phyloP scores from a whole-genome alignment of 2,888 invertebrate genomes.

The Sphaerophoria taeniata region DNA sequence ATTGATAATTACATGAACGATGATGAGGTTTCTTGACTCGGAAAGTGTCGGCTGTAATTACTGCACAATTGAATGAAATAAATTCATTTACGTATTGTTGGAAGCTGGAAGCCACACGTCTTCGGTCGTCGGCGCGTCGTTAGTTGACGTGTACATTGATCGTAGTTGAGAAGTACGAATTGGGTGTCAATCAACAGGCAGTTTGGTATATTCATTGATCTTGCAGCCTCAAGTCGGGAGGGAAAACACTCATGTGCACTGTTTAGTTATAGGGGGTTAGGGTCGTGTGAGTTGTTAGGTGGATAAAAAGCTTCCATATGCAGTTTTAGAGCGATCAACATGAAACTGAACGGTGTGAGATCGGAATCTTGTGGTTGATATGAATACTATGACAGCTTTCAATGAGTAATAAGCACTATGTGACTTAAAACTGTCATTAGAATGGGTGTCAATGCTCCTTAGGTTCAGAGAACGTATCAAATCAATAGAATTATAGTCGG shows the following conservation, averaged over 20 bases:
- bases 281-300: slow-evolving; percentile 34
- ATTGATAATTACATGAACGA: slow-evolving; percentile 72
- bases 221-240: background rate
- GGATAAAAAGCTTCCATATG: slow-evolving; percentile 20
- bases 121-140: background rate
- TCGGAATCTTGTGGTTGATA: slow-evolving; percentile 67
- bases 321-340: slow-evolving; percentile 10
- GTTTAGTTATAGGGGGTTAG: slow-evolving; percentile 57
- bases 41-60: slow-evolving; percentile 60
- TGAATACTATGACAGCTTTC: slow-evolving; percentile 53
- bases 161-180: slow-evolving; percentile 20
- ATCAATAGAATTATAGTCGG: too few relatives aligned
- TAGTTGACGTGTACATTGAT: background rate
- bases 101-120: slow-evolving; percentile 53
- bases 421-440: background rate
- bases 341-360: slow-evolving; percentile 72
- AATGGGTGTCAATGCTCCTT: background rate
- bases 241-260: slow-evolving; percentile 39
- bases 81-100: slow-evolving; percentile 57
- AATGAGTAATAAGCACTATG: slow-evolving; percentile 1
- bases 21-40: slow-evolving; percentile 60
- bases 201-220: slow-evolving; percentile 20
- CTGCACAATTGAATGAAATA: slow-evolving; percentile 52
- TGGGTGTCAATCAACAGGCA: slow-evolving; percentile 54
- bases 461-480: too few relatives aligned